Base-by-base conservation (phyloP, 2,797 vertebrate species). In the Sciurus carolinensis region DNA sequence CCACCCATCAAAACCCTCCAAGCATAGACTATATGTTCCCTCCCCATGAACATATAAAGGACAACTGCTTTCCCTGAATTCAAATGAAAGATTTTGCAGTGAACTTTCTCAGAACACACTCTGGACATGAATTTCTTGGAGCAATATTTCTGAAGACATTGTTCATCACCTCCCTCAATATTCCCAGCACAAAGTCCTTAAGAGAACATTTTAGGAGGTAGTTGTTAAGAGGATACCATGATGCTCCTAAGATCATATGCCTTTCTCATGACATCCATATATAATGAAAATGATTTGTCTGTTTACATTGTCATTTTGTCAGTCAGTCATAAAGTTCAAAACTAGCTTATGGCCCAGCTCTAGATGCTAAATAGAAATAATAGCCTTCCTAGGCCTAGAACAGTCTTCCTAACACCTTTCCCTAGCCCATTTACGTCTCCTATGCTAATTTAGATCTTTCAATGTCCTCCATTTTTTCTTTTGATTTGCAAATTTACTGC, bases 231-330 rank as follows among this genome's bases (percentile, higher is more conserved):
- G 72, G 92, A 90, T 26, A 30, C 26, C 72, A 0, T 67, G 71
- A 87, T 90, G 50, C 50, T 64, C 24, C 81, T 62, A 17, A 86
- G 44, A 26, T 72, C 10, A 44, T 77, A 26, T 84, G 75, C 11
- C 64, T 82, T 92, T 89, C 92, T 69, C 59, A 75, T 87, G 57
- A 92, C 66, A 47, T 72, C 57, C 44, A 54, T 17, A n/a, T 62
- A 18, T 71, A 91, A 82, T 52, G 20, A 64, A 73, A 39, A 64
- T n/a, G 33, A 30, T 94, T 47, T 62, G 44, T 75, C 64, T 73
- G 12, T 93, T 91, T 95, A 87, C 17, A 64, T 42, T 92, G 66
- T 90, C 77, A 80, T 14, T 80, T 93, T 81, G 36, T 96, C 79
- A 44, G 36, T 96, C 79, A 44, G 42, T 52, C 39, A 33, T 84